phyloP scores from a whole-genome alignment of 2,888 invertebrate genomes.

The Zeuzera pyrina region DNA sequence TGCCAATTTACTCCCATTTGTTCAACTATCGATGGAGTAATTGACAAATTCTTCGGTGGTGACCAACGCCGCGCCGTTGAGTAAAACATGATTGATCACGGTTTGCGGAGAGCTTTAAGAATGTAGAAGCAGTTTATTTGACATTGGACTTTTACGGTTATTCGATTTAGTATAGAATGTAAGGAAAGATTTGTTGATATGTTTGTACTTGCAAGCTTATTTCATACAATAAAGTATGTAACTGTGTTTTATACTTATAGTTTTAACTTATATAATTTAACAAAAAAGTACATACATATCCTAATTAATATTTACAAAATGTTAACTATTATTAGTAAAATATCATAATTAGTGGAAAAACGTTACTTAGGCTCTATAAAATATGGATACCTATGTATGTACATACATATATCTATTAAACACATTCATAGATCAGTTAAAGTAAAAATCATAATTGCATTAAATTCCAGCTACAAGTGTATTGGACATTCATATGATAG shows the following conservation, averaged over 20 bases:
- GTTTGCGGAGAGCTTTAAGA: conserved; percentile 10
- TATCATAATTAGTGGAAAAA: no score
- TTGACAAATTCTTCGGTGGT: conserved; percentile 28
- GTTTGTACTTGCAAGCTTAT: no score
- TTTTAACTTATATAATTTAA: no score
- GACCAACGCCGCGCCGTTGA: conserved; percentile 18
- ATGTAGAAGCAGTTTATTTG: neutral
- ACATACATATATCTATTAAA: no score
- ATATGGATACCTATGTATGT: no score
- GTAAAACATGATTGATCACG: conserved; percentile 34
- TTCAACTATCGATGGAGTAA: conserved; percentile 30
- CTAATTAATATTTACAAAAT: neutral
- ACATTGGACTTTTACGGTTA: conserved; percentile 2
- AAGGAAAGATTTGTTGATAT: neutral
- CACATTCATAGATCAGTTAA: no score
- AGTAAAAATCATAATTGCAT: no score
- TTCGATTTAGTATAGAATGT: neutral
- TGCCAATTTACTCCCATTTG: conserved; percentile 44
- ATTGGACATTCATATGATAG: no score
- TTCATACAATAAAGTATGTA: no score
- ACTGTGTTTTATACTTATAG: no score
- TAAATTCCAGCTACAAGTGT: no score
- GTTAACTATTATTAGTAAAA: neutral
- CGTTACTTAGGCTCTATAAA: no score
- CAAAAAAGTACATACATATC: neutral